Evolutionary conservation across 2,113 vertebrate genomes (phyloP), one percentile per base, ranked within the genome.

Genomic region (Tenrec ecaudatus): DNA sequence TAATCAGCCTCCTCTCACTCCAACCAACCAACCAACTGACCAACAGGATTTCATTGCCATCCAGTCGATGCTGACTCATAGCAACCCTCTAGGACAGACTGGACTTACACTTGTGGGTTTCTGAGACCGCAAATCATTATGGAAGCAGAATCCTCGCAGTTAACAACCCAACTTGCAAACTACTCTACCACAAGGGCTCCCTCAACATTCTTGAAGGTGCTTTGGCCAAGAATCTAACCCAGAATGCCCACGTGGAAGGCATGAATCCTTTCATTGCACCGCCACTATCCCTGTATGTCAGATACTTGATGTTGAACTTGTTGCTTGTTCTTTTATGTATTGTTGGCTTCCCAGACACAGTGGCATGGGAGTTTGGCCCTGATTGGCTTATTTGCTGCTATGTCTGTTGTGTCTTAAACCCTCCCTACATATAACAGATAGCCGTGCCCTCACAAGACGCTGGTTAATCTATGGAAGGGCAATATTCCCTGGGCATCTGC

Each of bases 351-450:
- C 33, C 2, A 3, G 17, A 2, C 12, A 33, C 60, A 64, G 5
- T 2, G 20, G 25, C 38, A 7, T 0, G 2, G 0, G 22, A 69
- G 38, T 23, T n/a, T 0, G 68, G 33, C 16, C 29, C 36, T n/a
- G n/a, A 33, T 57, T 19, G 2, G 31, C 33, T 31, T 57, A 25
- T 36, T 68, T 73, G 17, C 40, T 7, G 3, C 25, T 4, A 5
- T 20, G 43, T 31, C 58, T 81, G 58, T 11, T 17, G 31, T 33
- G 31, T 38, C 47, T 33, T 9, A 3, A 77, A 47, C 12, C 25
- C 76, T 29, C 6, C 25, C 76, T 47, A 14, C 1, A 77, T 40
- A 77, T 22, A 2, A 27, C 1, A 22, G n/a, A 31, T 12, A 1
- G 12, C 47, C 47, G 25, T 0, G 16, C 66, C 20, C 1, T 77